Evolutionary conservation across 1,140 invertebrate species (phyloP), one percentile per base, ranked within the genome.

Genomic region (Oreohelix idahoensis): DNA sequence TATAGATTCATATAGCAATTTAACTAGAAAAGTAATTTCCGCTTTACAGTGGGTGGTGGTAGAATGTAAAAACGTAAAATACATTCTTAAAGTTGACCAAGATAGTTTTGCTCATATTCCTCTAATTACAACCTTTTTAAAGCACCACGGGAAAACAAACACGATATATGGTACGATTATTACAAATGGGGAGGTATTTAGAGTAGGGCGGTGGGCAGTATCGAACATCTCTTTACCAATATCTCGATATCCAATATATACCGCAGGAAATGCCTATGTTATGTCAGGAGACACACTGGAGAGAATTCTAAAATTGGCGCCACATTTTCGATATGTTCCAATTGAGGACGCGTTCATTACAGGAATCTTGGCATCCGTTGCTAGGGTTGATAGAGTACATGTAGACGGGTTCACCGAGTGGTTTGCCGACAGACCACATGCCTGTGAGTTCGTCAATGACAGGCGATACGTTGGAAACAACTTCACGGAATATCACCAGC

Each of bases 51-150:
- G 79, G 53, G 36, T 63, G 2, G 23, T 49, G 8, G 20, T 71
- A 32, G 5, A 29, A 49, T 76, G 81, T 70, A 51, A 51, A 5
- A 58, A 71, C 15, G 95, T 95, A 0, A 84, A 83, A 79, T 93
- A 88, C 83, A 84, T 94, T 38, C 83, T 94, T 58, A 94, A 94
- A 88, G 91, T 91, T 2, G 94, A 94, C 84, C 94, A 94, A 76
- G 94, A 94, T 84, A 93, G 93, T 77, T 94, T 94, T 86, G 89
- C 94, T 4, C 93, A 94, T 83, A 75, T 89, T 35, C 88, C 89
- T 0, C 82, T 86, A 35, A 81, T 91, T 0, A 36, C 86, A n/a
- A 74, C 84, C 17, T 81, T 87, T 32, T 39, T 91, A 35, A 79
- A 63, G 8, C 71, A 80, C 38, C 78, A 70, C 15, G 79, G 79